phyloP scores from a whole-genome alignment of 2,888 invertebrate genomes.

The Lithophane semibrunnea region DNA sequence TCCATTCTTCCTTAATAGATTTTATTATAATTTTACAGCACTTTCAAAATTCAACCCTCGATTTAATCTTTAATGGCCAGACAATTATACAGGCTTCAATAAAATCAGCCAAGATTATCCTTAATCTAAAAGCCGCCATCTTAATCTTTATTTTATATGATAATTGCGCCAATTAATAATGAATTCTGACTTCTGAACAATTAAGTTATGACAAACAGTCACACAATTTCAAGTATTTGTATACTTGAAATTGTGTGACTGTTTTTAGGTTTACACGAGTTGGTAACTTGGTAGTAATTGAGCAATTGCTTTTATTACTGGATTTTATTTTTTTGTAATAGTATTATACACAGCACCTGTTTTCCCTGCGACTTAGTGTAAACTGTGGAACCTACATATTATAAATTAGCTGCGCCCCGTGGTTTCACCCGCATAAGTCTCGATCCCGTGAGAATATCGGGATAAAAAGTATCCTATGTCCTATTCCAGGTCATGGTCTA shows the following conservation, averaged over 20 bases:
- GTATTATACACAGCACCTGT: neutral
- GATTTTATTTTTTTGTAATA: neutral
- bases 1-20: neutral
- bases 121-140: slow-evolving; percentile 24
- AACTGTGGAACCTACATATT: neutral
- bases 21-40: slow-evolving; percentile 32
- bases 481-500: no score
- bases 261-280: slow-evolving; percentile 6
- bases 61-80: slow-evolving; percentile 26
- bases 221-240: no score
- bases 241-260: neutral
- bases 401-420: no score
- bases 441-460: no score
- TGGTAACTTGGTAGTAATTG: neutral
- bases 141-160: slow-evolving; percentile 36
- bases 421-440: no score
- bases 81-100: slow-evolving; percentile 17
- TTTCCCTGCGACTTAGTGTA: neutral
- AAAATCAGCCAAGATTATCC: slow-evolving; percentile 20
- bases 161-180: slow-evolving; percentile 44
- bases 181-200: slow-evolving; percentile 15
- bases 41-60: neutral
- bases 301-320: neutral
- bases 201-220: slow-evolving; percentile 22
- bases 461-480: no score